These are phyloP conservation scores for Oncopodura yosiiana DNA, from an alignment of 1,140 invertebrate genomes.

Conservation along the genomic window DNA sequence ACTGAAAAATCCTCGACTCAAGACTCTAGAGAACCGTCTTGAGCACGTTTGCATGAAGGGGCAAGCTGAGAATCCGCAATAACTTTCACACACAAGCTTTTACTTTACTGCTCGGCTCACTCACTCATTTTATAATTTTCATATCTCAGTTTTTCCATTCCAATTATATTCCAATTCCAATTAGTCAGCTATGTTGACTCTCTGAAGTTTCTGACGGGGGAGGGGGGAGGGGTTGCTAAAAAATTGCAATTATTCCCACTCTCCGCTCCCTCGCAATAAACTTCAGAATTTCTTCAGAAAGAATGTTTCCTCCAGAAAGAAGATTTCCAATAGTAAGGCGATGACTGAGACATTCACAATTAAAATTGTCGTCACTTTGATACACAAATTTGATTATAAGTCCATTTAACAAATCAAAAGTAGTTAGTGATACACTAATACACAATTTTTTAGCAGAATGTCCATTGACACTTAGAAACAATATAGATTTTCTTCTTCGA, in stretches of 20 bases:
- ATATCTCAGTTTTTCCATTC: neutral
- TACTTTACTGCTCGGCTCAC: neutral
- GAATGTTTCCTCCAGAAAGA: neutral
- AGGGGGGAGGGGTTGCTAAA: constrained; percentile 31
- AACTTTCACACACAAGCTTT: too few species aligned
- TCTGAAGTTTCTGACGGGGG: constrained; percentile 16
- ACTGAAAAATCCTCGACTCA: too few species aligned
- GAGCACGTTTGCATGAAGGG: neutral
- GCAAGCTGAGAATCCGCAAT: neutral
- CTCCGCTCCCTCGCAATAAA: constrained; percentile 28
- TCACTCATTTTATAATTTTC: neutral
- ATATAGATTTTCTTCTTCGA: neutral
- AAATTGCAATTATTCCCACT: constrained; percentile 24
- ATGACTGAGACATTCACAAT: neutral
- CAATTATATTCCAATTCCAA: neutral
- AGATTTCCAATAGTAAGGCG: neutral
- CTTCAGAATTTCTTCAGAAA: neutral
- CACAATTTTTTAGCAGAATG: constrained; percentile 11
- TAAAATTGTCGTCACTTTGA: neutral
- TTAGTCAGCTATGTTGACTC: neutral
- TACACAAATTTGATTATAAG: too few species aligned
- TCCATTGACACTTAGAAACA: constrained; percentile 7
- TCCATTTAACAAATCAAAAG: neutral
- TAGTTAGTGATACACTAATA: neutral
- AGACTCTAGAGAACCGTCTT: neutral